A percentile compares a stretch with the other conserved stretches of the same genome.
Evolutionary conservation across 2,797 vertebrate genomes (phyloP).

Genomic region (Parotocinclus haroldoi): DNA sequence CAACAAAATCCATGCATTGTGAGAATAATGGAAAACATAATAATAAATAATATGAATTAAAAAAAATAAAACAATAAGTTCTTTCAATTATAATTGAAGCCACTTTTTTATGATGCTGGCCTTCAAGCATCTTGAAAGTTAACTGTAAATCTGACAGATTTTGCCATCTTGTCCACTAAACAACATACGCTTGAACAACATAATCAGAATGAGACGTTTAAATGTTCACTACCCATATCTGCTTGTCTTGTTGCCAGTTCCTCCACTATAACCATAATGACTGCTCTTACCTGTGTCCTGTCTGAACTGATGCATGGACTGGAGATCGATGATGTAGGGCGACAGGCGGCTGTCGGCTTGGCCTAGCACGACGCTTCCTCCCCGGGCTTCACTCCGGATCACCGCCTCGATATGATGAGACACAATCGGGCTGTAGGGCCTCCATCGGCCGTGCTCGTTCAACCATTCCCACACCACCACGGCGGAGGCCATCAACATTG

Average conservation of each 20-base stretch:
- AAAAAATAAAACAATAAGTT: too few species aligned
- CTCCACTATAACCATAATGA: background rate
- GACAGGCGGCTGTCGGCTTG: constrained; percentile 86
- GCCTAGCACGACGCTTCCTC: constrained; percentile 88
- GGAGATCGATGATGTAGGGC: constrained; percentile 89
- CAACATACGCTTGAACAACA: too few species aligned
- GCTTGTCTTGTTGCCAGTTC: background rate
- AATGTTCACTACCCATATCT: too few species aligned
- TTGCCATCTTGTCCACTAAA: too few species aligned
- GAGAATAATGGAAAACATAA: too few species aligned
- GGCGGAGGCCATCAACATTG: constrained; percentile 84
- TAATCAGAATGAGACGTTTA: too few species aligned
- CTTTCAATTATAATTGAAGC: too few species aligned
- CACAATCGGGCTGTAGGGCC: constrained; percentile 88
- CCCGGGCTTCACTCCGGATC: constrained; percentile 80
- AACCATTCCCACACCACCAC: constrained; percentile 97
- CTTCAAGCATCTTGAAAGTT: too few species aligned
- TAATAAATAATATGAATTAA: too few species aligned
- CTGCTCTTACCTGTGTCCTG: constrained; percentile 85
- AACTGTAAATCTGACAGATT: too few species aligned
- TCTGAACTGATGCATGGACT: constrained; percentile 92
- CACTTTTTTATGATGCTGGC: too few species aligned
- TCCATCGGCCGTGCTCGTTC: constrained; percentile 92
- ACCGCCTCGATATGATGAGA: constrained; percentile 91
- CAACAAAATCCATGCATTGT: too few species aligned